Conservation (phyloP, 2,113 vertebrate species). For the Hydrolagus affinis region DNA sequence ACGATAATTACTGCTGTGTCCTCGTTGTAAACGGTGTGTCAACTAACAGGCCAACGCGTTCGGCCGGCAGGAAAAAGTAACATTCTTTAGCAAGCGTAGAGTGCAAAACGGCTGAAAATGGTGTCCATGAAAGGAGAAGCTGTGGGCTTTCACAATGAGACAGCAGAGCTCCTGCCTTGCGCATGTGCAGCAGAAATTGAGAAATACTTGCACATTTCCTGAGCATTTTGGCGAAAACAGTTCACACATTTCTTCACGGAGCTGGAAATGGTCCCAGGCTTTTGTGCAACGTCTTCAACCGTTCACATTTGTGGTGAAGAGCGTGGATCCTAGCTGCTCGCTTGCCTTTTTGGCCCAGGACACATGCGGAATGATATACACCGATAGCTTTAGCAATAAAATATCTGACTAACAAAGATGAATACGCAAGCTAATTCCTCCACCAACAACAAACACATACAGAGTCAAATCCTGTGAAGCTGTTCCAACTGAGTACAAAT, state of each 20-base stretch:
- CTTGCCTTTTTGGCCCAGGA: neutral
- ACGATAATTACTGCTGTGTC: neutral
- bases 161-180: neutral
- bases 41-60: neutral
- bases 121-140: constrained; percentile 3
- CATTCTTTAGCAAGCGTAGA: neutral
- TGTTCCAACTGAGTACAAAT: neutral
- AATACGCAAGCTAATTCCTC: no score
- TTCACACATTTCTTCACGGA: neutral
- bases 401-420: no score
- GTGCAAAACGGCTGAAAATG: constrained; percentile 10
- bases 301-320: neutral
- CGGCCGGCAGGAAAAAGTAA: no score
- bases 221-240: neutral
- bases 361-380: no score
- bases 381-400: no score
- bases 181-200: constrained; percentile 9
- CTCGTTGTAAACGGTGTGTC: neutral
- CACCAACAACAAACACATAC: no score
- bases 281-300: neutral
- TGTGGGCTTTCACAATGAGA: constrained; percentile 16
- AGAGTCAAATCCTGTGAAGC: neutral
- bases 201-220: constrained; percentile 9
- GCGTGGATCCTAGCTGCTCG: no score
- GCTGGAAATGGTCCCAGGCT: neutral